A percentile compares a stretch with the other conserved stretches of the same genome.
These are phyloP conservation scores for Sebastes diaconus DNA, from an alignment of 2,797 vertebrate genomes.

Conservation along the genomic window DNA sequence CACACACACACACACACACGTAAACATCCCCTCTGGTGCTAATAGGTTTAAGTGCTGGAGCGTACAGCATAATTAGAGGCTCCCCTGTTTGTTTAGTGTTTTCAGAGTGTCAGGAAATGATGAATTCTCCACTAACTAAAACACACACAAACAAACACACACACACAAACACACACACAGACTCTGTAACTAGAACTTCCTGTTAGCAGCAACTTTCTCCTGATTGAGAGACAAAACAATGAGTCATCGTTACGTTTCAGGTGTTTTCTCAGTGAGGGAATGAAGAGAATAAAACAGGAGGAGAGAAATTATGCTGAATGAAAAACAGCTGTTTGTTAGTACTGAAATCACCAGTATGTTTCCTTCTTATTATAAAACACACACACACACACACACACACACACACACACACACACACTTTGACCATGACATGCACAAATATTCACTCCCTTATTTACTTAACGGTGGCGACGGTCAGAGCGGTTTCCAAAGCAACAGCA, in stretches of 20 bases:
- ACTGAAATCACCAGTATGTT: neutral
- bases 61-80: conserved; percentile 72
- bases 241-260: conserved; percentile 3
- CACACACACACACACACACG: conserved; percentile 10
- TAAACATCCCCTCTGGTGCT: conserved; percentile 27
- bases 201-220: conserved; percentile 10
- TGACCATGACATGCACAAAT: neutral
- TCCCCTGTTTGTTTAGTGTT: conserved; percentile 68
- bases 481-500: conserved; percentile 10
- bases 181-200: neutral
- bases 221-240: conserved; percentile 31
- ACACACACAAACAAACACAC: conserved; percentile 15
- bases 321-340: conserved; percentile 23
- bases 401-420: neutral
- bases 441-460: neutral
- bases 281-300: neutral
- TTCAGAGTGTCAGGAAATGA: conserved; percentile 67
- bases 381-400: neutral
- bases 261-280: neutral
- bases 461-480: neutral
- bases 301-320: neutral
- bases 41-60: conserved; percentile 80
- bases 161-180: neutral
- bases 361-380: neutral
- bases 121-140: conserved; percentile 55